Base-by-base conservation (phyloP, 2,888 invertebrate species). In the Lasioglossum zephyrum region DNA sequence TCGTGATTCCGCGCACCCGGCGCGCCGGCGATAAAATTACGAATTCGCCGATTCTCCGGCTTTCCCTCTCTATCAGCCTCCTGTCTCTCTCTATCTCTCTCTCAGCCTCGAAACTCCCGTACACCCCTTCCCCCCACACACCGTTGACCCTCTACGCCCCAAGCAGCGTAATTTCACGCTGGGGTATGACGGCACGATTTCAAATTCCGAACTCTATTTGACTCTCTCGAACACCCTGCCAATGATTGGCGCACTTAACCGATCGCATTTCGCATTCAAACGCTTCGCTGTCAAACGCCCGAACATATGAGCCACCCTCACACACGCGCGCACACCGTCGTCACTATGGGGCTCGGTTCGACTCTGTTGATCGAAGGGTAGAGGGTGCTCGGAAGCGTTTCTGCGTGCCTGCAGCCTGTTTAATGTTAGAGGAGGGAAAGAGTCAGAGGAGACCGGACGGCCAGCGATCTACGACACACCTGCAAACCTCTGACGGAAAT, bases 261-360 rank as follows among this genome's bases (percentile, higher is more conserved):
- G 85, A 91, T 91, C 84, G 87, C 81, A 90, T 90, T 88, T 85
- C 91, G 85, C 86, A 84, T 90, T 87, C 90, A 87, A 89, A 89
- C 87, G 85, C 83, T 80, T 87, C 86, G 77, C 85, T 90, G 89
- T 91, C 88, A 91, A 90, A 89, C 83, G 79, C 83, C 82, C 82
- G 80, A 89, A 85, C 86, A 77, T 88, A 87, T 80, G 78, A 80
- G 49, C 69, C 36, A 31, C 63, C 16, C 31, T 22, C 18, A n/a
- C 57, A 11, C 11, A 11, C 1, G 0, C 57, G 8, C n/a, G 57
- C 57, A n/a, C 11, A 57, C n/a, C n/a, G 9, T 11, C 57, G n/a
- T 11, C n/a, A 11, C 57, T n/a, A n/a, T 4, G 11, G 66, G 66
- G 22, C 60, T 81, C 78, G 44, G 66, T 60, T 73, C n/a, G 73